Conservation (phyloP, 2,888 invertebrate genomes). For the Tromatobia lineatoria region DNA sequence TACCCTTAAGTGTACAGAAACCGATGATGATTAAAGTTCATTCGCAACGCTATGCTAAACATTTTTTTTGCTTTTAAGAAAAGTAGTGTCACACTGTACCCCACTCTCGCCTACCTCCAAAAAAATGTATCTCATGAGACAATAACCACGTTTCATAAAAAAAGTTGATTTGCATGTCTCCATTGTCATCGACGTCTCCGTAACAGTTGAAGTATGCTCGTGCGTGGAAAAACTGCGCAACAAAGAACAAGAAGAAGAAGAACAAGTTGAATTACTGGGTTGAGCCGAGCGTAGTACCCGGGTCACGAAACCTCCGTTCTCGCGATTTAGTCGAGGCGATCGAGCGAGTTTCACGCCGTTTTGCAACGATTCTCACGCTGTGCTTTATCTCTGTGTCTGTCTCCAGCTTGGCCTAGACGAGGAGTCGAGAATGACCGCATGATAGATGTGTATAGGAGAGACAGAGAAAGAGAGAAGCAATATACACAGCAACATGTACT, state of each 20-base stretch:
- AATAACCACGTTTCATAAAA: neutral
- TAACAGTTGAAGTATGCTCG: neutral
- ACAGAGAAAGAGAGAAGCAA: neutral
- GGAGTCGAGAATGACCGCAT: neutral
- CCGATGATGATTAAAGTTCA: too few species aligned
- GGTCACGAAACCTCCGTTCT: slow-evolving; percentile 50
- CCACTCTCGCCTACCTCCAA: too few species aligned
- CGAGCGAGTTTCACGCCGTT: slow-evolving; percentile 26
- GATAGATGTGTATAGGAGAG: neutral
- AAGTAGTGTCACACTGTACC: too few species aligned
- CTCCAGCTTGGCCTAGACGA: neutral
- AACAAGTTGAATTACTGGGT: slow-evolving; percentile 40
- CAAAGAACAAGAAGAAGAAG: slow-evolving; percentile 5
- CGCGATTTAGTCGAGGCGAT: neutral
- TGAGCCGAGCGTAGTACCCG: slow-evolving; percentile 19
- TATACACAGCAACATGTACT: neutral
- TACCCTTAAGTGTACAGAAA: too few species aligned
- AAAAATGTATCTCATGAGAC: too few species aligned
- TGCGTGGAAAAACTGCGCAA: slow-evolving; percentile 31
- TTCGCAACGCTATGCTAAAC: too few species aligned
- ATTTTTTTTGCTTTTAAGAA: too few species aligned
- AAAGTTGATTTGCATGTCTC: slow-evolving; percentile 8
- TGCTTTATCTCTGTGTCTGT: slow-evolving; percentile 15
- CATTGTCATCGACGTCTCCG: neutral
- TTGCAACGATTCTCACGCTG: slow-evolving; percentile 61